phyloP scores from a whole-genome alignment of 2,113 vertebrate genomes.

The Ageneiosus marmoratus region DNA sequence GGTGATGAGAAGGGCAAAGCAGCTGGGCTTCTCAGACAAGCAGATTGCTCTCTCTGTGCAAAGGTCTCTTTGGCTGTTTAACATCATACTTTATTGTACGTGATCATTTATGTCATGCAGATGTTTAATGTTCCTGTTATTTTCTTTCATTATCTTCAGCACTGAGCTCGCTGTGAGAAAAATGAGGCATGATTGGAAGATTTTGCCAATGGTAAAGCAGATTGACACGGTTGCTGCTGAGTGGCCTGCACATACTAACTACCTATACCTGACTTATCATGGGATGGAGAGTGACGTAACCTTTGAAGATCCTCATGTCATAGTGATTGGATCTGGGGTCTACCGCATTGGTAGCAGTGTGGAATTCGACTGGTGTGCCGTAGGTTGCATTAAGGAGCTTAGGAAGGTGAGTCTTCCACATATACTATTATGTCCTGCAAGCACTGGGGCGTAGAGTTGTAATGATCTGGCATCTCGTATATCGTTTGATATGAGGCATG shows the following conservation, averaged over 20 bases:
- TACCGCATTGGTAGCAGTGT: conserved; percentile 97
- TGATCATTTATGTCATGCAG: too few species aligned
- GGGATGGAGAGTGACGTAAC: conserved; percentile 82
- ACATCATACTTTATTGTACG: not conserved
- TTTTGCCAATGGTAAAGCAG: conserved; percentile 92
- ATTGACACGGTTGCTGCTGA: conserved; percentile 95
- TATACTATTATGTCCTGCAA: too few species aligned
- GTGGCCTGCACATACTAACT: conserved; percentile 95
- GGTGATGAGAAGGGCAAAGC: conserved; percentile 85
- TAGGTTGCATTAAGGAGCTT: conserved; percentile 93
- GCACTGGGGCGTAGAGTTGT: not conserved
- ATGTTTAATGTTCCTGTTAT: not conserved
- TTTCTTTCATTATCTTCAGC: conserved; percentile 63
- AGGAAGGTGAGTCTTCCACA: conserved; percentile 77
- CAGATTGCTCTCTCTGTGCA: conserved; percentile 91
- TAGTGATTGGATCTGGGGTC: conserved; percentile 94
- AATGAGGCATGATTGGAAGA: conserved; percentile 85
- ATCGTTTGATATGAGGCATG: not conserved
- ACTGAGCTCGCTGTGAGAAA: conserved; percentile 92
- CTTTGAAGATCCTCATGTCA: conserved; percentile 84
- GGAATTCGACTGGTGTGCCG: conserved; percentile 96
- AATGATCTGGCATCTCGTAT: not conserved
- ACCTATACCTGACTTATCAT: conserved; percentile 94
- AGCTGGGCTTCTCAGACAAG: conserved; percentile 95
- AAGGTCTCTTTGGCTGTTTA: conserved; percentile 67